Base-by-base conservation (phyloP, 2,113 vertebrate species). In the Lophura nycthemera region DNA sequence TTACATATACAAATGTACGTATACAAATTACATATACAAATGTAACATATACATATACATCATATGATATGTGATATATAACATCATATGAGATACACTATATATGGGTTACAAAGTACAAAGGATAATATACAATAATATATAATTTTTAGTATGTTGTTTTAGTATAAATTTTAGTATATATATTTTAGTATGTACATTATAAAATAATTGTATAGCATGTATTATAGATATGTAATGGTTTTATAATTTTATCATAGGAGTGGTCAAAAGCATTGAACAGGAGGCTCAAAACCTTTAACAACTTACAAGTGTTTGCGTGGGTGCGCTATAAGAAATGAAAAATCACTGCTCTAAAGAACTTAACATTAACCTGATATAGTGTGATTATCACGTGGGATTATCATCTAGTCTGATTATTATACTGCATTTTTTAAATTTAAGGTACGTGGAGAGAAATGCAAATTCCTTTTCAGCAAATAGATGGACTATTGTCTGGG, bases 401-500 rank as follows among this genome's bases (percentile, higher is more conserved):
- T 67, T 65, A 25, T 36, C 24, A 71, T 78, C 30, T 27, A 72
- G 19, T 52, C 47, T 57, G 29, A 57, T 57, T 57, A 57, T 32
- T 30, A 32, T 78, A 81, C 27, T 25, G 38, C 43, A 30, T 93
- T 24, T 82, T 54, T 90, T 88, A 83, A 88, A 72, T 60, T 32
- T 72, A 77, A 87, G 22, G 15, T 74, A 48, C 67, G 43, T 54
- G 70, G 85, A 75, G 77, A 88, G 34, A 93, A 91, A 86, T 71
- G 52, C 72, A 91, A 69, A 77, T 88, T 80, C 32, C 20, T 11
- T 74, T 88, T 65, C 57, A 76, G 48, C 40, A 69, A 74, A 65
- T 84, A 84, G 89, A 93, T 48, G 72, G 24, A 21, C 76, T 75
- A 15, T 81, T 95, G 72, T 90, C 65, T 88, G 73, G 48, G 45